phyloP scores from a whole-genome alignment of 2,113 vertebrate species.

The Halcyon senegalensis region DNA sequence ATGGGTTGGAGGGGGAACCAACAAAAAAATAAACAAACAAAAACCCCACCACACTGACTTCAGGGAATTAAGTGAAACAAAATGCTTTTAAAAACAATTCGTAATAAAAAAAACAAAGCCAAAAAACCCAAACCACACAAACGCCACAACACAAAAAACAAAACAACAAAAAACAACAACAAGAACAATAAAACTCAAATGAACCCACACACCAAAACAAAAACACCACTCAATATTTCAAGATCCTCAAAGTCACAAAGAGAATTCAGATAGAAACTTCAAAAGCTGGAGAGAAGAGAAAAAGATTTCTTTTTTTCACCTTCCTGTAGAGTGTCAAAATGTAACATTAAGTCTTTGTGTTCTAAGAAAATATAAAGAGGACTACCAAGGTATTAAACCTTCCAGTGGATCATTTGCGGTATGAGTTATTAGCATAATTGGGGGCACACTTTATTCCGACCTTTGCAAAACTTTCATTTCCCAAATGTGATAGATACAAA shows the following conservation, averaged over 20 bases:
- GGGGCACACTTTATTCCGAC: constrained; percentile 90
- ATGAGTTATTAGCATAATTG: constrained; percentile 93
- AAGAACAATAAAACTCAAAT: neutral
- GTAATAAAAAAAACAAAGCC: neutral
- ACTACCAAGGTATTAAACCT: constrained; percentile 79
- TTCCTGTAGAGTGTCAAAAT: neutral
- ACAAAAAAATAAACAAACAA: neutral
- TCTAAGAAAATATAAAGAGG: constrained; percentile 53
- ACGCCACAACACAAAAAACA: neutral
- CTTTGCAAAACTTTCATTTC: constrained; percentile 83
- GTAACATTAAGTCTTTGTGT: constrained; percentile 12
- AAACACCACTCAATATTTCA: neutral
- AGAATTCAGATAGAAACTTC: neutral
- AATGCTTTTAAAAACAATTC: neutral
- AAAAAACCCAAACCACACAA: neutral
- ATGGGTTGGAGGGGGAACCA: neutral
- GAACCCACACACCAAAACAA: neutral
- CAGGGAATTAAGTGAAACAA: constrained; percentile 36
- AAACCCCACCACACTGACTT: neutral
- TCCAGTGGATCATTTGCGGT: constrained; percentile 83
- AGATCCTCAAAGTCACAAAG: neutral
- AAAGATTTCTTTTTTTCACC: neutral
- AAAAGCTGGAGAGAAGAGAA: neutral
- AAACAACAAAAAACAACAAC: neutral
- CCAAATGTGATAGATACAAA: constrained; percentile 83